A percentile compares a stretch with the other conserved stretches of the same genome.
Conservation (phyloP, 2,113 vertebrate genomes). For the Raja brachyura region DNA sequence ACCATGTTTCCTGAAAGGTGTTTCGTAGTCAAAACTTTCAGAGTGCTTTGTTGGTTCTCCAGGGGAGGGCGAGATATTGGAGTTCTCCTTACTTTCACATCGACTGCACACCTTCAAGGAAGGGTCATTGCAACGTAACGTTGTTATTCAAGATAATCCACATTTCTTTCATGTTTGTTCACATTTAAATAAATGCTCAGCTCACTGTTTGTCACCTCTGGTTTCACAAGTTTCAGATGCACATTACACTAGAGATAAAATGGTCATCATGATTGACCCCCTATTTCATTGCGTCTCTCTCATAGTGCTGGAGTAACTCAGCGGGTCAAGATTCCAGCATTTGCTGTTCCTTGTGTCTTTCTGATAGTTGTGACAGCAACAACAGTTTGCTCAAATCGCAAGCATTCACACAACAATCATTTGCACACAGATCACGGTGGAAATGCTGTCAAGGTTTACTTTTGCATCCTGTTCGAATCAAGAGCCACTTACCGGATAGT, state of each 20-base stretch:
- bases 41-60: neutral
- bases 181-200: neutral
- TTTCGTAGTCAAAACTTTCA: neutral
- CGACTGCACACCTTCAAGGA: neutral
- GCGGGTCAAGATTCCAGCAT: too few relatives aligned
- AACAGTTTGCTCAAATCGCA: neutral
- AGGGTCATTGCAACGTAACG: neutral
- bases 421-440: slow-evolving; percentile 7
- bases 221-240: neutral
- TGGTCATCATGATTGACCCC: neutral
- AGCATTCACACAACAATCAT: neutral
- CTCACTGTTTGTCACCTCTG: neutral
- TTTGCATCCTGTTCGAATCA: neutral
- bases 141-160: neutral
- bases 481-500: slow-evolving; percentile 10
- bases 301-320: too few relatives aligned
- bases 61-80: neutral
- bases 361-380: neutral
- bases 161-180: neutral
- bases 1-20: neutral
- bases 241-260: neutral
- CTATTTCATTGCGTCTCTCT: neutral
- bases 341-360: neutral
- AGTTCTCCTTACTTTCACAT: neutral
- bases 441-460: neutral